Conservation (phyloP, 2,113 vertebrate species). For the Mus musculus region DNA sequence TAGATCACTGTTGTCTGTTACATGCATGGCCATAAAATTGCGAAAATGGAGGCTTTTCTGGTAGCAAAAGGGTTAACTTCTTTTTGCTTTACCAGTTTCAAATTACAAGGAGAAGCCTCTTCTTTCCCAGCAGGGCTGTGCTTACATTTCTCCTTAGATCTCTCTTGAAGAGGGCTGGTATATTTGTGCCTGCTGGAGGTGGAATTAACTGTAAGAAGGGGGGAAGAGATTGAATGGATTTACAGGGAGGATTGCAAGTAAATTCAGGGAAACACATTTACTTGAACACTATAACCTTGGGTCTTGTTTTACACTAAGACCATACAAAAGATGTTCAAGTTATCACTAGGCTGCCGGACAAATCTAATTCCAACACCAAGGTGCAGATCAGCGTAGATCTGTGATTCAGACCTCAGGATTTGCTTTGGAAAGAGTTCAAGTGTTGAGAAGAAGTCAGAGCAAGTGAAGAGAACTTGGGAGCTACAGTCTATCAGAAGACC, state of each 20-base stretch:
- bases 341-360: conserved; percentile 88
- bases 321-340: conserved; percentile 87
- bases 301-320: conserved; percentile 87
- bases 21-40: conserved; percentile 71
- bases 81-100: conserved; percentile 93
- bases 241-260: conserved; percentile 86
- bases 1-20: not conserved
- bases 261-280: conserved; percentile 87
- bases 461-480: conserved; percentile 87
- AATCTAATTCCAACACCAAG: conserved; percentile 85
- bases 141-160: conserved; percentile 96
- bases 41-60: conserved; percentile 82
- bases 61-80: conserved; percentile 90
- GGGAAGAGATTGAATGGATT: conserved; percentile 88
- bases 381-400: conserved; percentile 88
- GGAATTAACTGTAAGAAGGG: conserved; percentile 91
- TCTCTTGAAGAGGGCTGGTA: conserved; percentile 92
- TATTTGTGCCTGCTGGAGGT: conserved; percentile 94
- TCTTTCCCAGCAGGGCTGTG: conserved; percentile 95
- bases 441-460: conserved; percentile 88
- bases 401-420: conserved; percentile 87
- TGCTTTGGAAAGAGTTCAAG: conserved; percentile 87
- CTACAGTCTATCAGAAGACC: conserved; percentile 88
- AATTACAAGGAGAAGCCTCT: conserved; percentile 99
- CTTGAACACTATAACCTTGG: conserved; percentile 87